Evolutionary conservation across 2,797 vertebrate genomes (phyloP).

Genomic region (Sebastolobus altivelis): DNA sequence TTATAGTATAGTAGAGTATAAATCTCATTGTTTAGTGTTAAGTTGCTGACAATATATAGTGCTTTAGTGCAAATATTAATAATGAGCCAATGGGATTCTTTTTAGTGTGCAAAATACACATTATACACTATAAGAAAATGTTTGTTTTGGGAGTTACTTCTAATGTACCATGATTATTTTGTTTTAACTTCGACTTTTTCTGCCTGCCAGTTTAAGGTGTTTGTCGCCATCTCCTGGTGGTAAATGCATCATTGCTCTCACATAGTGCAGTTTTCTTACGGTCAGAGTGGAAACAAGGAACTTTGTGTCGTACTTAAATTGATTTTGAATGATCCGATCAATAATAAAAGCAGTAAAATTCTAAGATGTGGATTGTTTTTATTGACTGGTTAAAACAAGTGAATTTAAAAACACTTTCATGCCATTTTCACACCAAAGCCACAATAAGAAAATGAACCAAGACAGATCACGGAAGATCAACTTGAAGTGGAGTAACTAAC

Average conservation of each 20-base stretch:
- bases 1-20: neutral
- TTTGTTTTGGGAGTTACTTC: neutral
- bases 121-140: neutral
- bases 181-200: no score
- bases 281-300: neutral
- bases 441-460: neutral
- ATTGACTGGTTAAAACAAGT: conserved; percentile 40
- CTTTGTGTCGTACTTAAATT: neutral
- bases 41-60: neutral
- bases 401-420: neutral
- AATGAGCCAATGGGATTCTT: neutral
- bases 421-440: neutral
- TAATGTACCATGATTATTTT: no score
- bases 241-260: neutral
- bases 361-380: conserved; percentile 30
- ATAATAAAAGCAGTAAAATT: conserved; percentile 18
- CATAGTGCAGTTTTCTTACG: neutral
- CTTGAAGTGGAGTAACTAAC: neutral
- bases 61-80: neutral
- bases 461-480: neutral
- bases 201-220: neutral
- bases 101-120: neutral
- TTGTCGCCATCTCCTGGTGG: conserved; percentile 41
- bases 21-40: neutral
- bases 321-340: neutral